Percentiles rank a stretch among this genome's conserved stretches.
phyloP scores from a whole-genome alignment of 2,113 vertebrate species.

The Irena cyanogastra region DNA sequence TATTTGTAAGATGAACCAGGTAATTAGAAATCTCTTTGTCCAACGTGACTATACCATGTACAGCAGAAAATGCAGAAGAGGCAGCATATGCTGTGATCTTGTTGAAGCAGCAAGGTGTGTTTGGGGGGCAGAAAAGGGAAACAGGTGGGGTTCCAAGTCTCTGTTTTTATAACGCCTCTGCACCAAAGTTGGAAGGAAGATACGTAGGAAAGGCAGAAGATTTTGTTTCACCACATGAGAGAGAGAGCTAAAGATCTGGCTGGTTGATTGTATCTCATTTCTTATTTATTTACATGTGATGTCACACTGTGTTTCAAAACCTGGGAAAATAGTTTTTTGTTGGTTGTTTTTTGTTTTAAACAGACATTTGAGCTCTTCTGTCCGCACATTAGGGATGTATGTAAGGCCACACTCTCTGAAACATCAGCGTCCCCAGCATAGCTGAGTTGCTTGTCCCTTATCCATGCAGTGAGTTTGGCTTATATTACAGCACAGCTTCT shows the following conservation, averaged over 20 bases:
- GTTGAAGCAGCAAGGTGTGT: rapidly evolving
- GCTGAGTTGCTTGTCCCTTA: not conserved
- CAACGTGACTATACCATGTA: not conserved
- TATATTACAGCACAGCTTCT: constrained; percentile 36
- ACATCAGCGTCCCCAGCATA: not conserved
- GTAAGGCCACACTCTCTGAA: not conserved
- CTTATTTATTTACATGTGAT: not conserved
- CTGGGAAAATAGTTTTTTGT: not conserved
- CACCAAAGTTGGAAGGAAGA: not conserved
- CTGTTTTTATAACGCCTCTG: not conserved
- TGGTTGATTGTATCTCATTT: not conserved
- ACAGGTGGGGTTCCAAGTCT: not conserved
- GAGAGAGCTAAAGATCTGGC: not conserved
- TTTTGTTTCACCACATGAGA: not conserved
- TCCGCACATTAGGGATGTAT: not conserved
- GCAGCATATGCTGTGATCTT: rapidly evolving
- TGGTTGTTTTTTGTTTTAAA: not conserved
- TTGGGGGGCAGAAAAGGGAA: not conserved
- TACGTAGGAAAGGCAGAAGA: not conserved
- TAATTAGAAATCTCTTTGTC: not conserved
- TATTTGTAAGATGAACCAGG: not conserved
- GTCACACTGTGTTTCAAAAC: not conserved
- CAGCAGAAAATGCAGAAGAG: not conserved
- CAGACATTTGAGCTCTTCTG: not conserved
- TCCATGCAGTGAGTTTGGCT: constrained; percentile 23